These are phyloP conservation scores for Heteronetta atricapilla DNA, from an alignment of 2,113 vertebrate species.

Conservation along the genomic window DNA sequence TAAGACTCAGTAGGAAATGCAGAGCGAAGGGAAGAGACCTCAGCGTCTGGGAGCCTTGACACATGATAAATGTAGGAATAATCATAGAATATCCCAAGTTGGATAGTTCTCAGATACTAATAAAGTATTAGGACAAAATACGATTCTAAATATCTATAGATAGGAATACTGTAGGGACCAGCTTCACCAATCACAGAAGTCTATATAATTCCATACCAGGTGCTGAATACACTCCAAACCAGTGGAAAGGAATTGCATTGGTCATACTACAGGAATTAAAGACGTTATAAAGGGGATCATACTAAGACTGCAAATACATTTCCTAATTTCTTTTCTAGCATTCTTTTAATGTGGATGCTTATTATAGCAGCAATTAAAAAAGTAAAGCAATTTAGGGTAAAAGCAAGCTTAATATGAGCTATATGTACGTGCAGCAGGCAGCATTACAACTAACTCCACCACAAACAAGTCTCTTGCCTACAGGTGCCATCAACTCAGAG, in stretches of 20 bases:
- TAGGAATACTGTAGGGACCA: background rate
- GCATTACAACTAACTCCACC: background rate
- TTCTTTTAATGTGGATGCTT: conserved; percentile 11
- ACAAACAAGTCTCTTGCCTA: background rate
- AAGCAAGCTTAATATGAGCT: background rate
- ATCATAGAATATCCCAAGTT: background rate
- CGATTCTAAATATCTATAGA: background rate
- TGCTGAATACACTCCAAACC: background rate
- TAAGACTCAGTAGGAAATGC: background rate
- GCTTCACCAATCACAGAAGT: background rate
- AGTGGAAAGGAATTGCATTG: background rate
- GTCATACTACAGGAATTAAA: conserved; percentile 9
- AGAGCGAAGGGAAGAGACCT: background rate
- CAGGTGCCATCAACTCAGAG: background rate
- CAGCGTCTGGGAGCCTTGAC: background rate
- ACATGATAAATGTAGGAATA: background rate
- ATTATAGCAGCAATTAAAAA: background rate
- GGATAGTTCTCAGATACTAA: background rate
- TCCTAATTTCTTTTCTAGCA: conserved; percentile 13
- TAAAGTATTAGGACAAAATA: background rate
- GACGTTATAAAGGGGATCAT: background rate
- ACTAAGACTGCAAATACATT: conserved; percentile 6
- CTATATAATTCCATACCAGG: background rate
- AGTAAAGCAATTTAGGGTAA: background rate
- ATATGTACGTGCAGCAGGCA: background rate